These are phyloP conservation scores for Drosophila nr. fundita DNA, from an alignment of 2,888 invertebrate species.

Conservation along the genomic window DNA sequence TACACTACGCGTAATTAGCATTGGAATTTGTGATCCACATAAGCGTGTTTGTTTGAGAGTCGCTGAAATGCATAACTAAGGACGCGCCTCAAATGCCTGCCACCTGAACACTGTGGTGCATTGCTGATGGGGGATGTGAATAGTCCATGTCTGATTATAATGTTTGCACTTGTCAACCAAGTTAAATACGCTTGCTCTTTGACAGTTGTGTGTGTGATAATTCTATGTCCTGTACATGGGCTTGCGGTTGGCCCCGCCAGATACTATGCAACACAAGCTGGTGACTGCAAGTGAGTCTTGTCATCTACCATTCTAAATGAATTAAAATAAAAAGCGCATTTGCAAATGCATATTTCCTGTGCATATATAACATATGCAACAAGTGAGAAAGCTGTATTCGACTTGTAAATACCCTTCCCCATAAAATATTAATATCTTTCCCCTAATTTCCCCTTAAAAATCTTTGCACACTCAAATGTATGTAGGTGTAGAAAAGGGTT, in stretches of 20 bases:
- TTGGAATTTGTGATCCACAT: conserved; percentile 17
- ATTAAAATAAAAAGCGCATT: conserved; percentile 2
- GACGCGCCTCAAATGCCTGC: conserved; percentile 34
- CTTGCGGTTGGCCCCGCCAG: neutral
- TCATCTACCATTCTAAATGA: neutral
- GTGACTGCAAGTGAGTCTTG: neutral
- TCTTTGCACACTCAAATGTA: neutral
- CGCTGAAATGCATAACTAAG: conserved; percentile 33
- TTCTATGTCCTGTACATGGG: neutral
- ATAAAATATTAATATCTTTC: too few species aligned
- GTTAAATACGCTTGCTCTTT: conserved; percentile 51
- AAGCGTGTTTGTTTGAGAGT: conserved; percentile 7
- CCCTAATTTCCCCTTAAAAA: neutral
- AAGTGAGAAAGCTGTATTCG: neutral
- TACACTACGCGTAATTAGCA: conserved; percentile 26
- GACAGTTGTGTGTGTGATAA: neutral
- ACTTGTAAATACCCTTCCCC: neutral
- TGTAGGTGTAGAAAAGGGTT: neutral
- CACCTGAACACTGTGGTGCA: conserved; percentile 13
- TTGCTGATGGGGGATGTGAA: conserved; percentile 1
- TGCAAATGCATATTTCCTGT: neutral
- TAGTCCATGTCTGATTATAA: conserved; percentile 29
- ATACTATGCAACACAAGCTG: neutral
- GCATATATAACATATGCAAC: neutral
- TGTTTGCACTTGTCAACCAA: conserved; percentile 59